Conservation (phyloP, 2,797 vertebrate genomes). For the Xenentodon cancila region DNA sequence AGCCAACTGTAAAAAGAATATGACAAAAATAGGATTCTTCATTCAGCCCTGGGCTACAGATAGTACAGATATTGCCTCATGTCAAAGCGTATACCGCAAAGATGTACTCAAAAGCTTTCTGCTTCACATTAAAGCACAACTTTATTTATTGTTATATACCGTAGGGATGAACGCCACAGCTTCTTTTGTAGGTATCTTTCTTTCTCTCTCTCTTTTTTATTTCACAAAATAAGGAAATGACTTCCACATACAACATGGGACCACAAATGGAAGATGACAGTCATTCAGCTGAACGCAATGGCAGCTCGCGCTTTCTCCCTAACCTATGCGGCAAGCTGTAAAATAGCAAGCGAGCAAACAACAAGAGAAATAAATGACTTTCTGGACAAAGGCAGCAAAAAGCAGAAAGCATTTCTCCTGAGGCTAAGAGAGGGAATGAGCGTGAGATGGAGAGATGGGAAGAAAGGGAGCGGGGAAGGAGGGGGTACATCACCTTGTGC, state of each 20-base stretch:
- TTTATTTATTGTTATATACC: conserved; percentile 58
- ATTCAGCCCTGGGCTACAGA: conserved; percentile 22
- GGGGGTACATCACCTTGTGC: conserved; percentile 78
- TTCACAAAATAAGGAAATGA: conserved; percentile 69
- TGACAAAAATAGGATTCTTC: conserved; percentile 28
- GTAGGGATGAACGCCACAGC: conserved; percentile 23
- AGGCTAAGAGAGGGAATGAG: conserved; percentile 70
- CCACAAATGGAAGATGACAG: conserved; percentile 76
- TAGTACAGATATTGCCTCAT: conserved; percentile 28
- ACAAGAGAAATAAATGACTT: conserved; percentile 82
- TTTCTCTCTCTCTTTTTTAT: conserved; percentile 18
- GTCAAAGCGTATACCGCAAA: conserved; percentile 27
- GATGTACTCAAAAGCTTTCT: conserved; percentile 41
- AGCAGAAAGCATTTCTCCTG: conserved; percentile 80
- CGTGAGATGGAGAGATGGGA: conserved; percentile 58
- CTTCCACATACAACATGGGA: conserved; percentile 53
- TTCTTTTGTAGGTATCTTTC: conserved; percentile 53
- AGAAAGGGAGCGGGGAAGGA: conserved; percentile 33
- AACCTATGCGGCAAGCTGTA: conserved; percentile 73
- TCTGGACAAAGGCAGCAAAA: conserved; percentile 79
- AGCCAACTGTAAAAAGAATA: conserved; percentile 25
- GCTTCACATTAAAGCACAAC: conserved; percentile 45
- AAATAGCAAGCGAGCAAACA: conserved; percentile 72
- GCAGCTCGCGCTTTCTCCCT: conserved; percentile 42
- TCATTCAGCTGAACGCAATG: conserved; percentile 62